These are phyloP conservation scores for Candoia aspera DNA, from an alignment of 2,113 vertebrate genomes.

Conservation along the genomic window DNA sequence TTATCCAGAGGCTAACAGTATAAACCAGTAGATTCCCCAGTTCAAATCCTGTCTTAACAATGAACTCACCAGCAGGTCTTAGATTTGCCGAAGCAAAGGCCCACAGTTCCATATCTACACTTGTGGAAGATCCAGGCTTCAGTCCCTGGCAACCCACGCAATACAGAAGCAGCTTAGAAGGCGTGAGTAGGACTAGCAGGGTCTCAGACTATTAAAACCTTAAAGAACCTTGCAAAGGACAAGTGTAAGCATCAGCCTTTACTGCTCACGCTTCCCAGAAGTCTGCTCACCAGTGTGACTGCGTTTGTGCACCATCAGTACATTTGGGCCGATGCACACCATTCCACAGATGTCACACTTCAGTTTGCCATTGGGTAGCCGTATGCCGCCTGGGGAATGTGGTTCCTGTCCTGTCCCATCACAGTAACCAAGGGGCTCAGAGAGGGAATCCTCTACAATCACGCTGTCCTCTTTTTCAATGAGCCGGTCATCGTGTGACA, in stretches of 20 bases:
- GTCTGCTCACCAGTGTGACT: slow-evolving; percentile 91
- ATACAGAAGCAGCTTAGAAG: not conserved
- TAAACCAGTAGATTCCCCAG: not conserved
- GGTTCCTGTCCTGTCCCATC: slow-evolving; percentile 82
- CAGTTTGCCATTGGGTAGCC: slow-evolving; percentile 92
- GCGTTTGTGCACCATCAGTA: slow-evolving; percentile 97
- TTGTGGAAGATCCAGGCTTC: not conserved
- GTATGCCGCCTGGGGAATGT: slow-evolving; percentile 87
- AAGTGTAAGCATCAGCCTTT: not conserved
- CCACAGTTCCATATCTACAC: not conserved
- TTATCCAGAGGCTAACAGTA: not conserved
- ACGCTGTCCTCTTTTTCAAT: slow-evolving; percentile 80
- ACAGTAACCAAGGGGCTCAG: slow-evolving; percentile 78
- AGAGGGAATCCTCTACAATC: slow-evolving; percentile 75
- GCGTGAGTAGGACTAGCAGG: not conserved
- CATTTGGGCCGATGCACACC: slow-evolving; percentile 96
- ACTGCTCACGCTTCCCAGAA: not conserved
- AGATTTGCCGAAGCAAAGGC: not conserved
- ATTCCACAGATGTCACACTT: slow-evolving; percentile 96
- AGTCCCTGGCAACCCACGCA: not conserved
- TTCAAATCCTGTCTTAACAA: not conserved
- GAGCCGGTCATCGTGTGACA: slow-evolving; percentile 74
- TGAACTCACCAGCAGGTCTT: not conserved
- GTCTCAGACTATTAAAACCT: not conserved
- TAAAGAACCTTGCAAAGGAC: not conserved